These are phyloP conservation scores for Drosophila paranaensis DNA, from an alignment of 2,888 invertebrate genomes.

Conservation along the genomic window DNA sequence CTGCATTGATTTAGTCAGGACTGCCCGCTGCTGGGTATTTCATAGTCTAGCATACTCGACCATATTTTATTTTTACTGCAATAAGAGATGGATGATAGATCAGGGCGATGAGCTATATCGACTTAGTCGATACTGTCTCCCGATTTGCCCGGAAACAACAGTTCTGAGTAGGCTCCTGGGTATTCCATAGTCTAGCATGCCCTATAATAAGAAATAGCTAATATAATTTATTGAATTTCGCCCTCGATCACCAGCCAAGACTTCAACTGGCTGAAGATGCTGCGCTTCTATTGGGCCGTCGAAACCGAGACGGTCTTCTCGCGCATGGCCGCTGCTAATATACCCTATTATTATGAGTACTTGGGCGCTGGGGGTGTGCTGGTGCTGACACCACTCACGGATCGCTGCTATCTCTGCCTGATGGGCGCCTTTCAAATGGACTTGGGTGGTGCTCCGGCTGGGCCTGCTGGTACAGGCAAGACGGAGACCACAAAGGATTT, in stretches of 20 bases:
- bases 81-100: too few species aligned
- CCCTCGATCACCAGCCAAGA: conserved; percentile 85
- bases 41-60: too few species aligned
- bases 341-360: conserved; percentile 95
- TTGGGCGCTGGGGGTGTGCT: conserved; percentile 93
- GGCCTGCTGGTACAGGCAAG: conserved; percentile 95
- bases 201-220: too few species aligned
- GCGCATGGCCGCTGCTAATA: conserved; percentile 93
- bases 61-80: too few species aligned
- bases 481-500: conserved; percentile 96
- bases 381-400: conserved; percentile 95
- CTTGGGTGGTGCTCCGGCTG: conserved; percentile 95
- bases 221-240: too few species aligned
- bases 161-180: background rate
- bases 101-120: too few species aligned
- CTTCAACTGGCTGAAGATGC: conserved; percentile 96
- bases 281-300: conserved; percentile 94
- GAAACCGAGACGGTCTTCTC: conserved; percentile 92
- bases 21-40: too few species aligned
- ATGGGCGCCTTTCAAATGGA: conserved; percentile 96
- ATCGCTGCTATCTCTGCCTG: conserved; percentile 93
- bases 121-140: too few species aligned
- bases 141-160: too few species aligned
- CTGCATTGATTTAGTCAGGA: background rate
- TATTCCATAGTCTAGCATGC: background rate